A percentile compares a stretch with the other conserved stretches of the same genome.
These are phyloP conservation scores for Ceratosolen solmsi DNA, from an alignment of 1,140 invertebrate species.

Conservation along the genomic window DNA sequence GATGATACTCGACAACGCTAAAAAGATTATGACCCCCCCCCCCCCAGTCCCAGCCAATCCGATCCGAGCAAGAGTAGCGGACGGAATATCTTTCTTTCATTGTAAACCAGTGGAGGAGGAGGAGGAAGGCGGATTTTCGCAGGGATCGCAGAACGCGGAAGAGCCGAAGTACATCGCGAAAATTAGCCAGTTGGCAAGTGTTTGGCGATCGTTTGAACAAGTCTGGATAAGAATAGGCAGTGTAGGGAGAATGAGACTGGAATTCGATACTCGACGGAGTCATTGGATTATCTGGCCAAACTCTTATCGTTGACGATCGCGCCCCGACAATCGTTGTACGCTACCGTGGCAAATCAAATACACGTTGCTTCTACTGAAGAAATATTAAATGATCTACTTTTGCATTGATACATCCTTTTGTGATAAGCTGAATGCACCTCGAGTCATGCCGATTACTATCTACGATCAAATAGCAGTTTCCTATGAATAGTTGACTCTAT, in stretches of 20 bases:
- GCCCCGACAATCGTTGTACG: background rate
- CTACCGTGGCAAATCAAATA: conserved; percentile 7
- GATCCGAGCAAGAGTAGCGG: no score
- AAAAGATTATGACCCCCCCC: conserved; percentile 22
- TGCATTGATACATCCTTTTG: background rate
- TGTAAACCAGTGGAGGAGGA: no score
- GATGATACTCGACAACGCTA: background rate
- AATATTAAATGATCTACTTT: conserved; percentile 1
- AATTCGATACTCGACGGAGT: background rate
- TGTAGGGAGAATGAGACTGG: background rate
- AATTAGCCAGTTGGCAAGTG: conserved; percentile 41
- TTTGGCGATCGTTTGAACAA: conserved; percentile 15
- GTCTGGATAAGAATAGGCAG: background rate
- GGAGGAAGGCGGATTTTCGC: background rate
- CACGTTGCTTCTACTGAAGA: background rate
- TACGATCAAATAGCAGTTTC: no score
- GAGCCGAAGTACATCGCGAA: background rate
- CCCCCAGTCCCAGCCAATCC: no score
- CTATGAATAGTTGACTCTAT: no score
- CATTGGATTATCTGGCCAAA: background rate
- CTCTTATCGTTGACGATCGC: conserved; percentile 7
- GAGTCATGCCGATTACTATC: no score
- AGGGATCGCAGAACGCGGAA: background rate
- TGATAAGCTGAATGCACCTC: background rate
- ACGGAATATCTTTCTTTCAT: conserved; percentile 14